Conservation (phyloP, 2,113 vertebrate species). For the Pithys albifrons region DNA sequence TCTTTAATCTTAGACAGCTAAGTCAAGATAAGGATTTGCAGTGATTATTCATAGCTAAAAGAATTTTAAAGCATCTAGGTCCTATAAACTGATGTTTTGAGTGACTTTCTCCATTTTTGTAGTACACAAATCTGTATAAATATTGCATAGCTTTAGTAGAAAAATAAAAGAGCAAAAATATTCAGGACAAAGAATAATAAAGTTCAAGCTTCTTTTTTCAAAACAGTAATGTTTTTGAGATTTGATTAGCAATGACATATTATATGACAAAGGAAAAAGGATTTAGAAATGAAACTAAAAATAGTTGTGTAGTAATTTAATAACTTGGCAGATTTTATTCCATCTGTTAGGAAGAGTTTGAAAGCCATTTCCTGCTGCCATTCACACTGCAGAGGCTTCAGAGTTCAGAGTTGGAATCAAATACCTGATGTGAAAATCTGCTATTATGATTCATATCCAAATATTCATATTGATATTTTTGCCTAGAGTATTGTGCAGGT, state of each 20-base stretch:
- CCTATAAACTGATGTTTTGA: neutral
- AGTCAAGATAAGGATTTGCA: neutral
- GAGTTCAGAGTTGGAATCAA: constrained; percentile 59
- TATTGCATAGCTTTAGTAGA: neutral
- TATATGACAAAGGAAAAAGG: constrained; percentile 61
- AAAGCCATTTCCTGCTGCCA: constrained; percentile 70
- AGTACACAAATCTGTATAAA: neutral
- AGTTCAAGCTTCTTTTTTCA: constrained; percentile 39
- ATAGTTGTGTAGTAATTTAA: constrained; percentile 69
- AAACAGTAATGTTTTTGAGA: constrained; percentile 53
- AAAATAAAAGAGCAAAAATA: neutral
- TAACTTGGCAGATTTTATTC: constrained; percentile 70
- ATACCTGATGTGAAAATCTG: constrained; percentile 58
- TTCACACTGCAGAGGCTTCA: constrained; percentile 31
- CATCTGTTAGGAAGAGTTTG: constrained; percentile 64
- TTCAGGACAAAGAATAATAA: neutral
- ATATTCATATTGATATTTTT: constrained; percentile 27
- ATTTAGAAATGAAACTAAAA: constrained; percentile 64
- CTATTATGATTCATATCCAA: constrained; percentile 60
- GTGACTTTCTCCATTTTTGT: neutral
- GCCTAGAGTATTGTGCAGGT: neutral
- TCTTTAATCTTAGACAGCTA: neutral
- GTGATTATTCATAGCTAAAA: neutral
- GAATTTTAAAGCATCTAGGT: neutral
- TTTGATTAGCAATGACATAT: constrained; percentile 52